These are phyloP conservation scores for Chymomyza fuscimana DNA, from an alignment of 2,888 invertebrate species.

Conservation along the genomic window DNA sequence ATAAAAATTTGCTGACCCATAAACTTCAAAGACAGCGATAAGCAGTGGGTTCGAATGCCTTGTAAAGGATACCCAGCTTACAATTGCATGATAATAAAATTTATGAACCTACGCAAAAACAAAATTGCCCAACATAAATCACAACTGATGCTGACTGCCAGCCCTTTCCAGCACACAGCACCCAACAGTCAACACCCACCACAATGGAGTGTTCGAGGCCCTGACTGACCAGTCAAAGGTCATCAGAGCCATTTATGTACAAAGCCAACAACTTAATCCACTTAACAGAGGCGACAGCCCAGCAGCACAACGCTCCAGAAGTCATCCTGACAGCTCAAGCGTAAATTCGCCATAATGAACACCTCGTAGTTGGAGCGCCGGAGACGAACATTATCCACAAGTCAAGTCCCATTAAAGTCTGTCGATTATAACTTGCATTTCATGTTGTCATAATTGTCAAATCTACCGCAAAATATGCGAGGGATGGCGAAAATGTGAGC, in stretches of 20 bases:
- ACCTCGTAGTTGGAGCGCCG: not conserved
- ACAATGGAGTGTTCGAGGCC: not conserved
- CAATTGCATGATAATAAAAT: conserved; percentile 70
- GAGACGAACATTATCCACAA: not conserved
- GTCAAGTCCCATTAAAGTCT: conserved; percentile 46
- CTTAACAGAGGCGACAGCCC: conserved; percentile 57
- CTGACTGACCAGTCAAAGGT: conserved; percentile 44
- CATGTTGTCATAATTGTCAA: conserved; percentile 68
- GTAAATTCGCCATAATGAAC: conserved; percentile 17
- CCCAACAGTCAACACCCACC: too few relatives aligned
- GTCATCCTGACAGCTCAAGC: conserved; percentile 29
- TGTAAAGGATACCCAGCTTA: conserved; percentile 28
- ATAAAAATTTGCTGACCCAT: conserved; percentile 65
- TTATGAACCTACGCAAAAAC: conserved; percentile 63
- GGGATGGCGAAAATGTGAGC: not conserved
- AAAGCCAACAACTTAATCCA: conserved; percentile 64
- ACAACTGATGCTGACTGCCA: conserved; percentile 27
- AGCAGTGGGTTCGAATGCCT: conserved; percentile 5
- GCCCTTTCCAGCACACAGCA: too few relatives aligned
- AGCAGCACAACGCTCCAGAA: conserved; percentile 17
- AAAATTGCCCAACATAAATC: conserved; percentile 67
- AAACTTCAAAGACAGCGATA: conserved; percentile 39
- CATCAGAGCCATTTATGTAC: conserved; percentile 35
- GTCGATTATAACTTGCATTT: conserved; percentile 53
- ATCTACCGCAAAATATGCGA: conserved; percentile 64